Evolutionary conservation across 2,888 invertebrate species (phyloP), one percentile per base, ranked within the genome.

Genomic region (Ectemnius continuus): DNA sequence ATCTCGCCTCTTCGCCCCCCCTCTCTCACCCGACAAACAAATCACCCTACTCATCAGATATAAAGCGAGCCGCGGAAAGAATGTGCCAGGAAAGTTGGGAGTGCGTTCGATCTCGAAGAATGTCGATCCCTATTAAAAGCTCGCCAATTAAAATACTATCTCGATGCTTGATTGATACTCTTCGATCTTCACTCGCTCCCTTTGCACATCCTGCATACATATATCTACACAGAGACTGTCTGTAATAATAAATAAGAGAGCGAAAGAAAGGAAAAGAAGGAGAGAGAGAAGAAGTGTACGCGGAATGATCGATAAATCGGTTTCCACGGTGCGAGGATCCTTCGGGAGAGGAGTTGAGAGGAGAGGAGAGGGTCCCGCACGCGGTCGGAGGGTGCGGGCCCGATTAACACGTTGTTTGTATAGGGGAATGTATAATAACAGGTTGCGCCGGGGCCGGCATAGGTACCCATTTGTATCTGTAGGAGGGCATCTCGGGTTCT

Each of bases 391-490:
- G 81, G 84, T 83, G 84, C 79, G 85, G 86, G 84, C 81, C 84
- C 90, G 90, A 91, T 91, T 91, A 91, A 91, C 90, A 91, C 90
- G 90, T 90, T 91, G 90, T 91, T 91, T 91, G 90, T 90, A 90
- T 90, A 90, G 90, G 88, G 88, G 88, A 88, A 88, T 88, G 88
- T 90, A 88, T 90, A 90, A 91, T 91, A 91, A 90, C 90, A 90
- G 91, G 91, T 90, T 90, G 88, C 86, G 86, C 83, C 82, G 28
- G 28, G 5, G 85, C 84, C 87, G 87, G 87, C 87, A 88, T 88
- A 88, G 89, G 89, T 88, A 87, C 86, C 88, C 87, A 87, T 85
- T 85, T 87, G 86, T 88, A 88, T 88, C 88, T 86, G 85, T 83
- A 85, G 86, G 85, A 87, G 87, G 88, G 88, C 87, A 88, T 88